These are phyloP conservation scores for Flexamia atlantica DNA, from an alignment of 2,888 invertebrate genomes.

Conservation along the genomic window DNA sequence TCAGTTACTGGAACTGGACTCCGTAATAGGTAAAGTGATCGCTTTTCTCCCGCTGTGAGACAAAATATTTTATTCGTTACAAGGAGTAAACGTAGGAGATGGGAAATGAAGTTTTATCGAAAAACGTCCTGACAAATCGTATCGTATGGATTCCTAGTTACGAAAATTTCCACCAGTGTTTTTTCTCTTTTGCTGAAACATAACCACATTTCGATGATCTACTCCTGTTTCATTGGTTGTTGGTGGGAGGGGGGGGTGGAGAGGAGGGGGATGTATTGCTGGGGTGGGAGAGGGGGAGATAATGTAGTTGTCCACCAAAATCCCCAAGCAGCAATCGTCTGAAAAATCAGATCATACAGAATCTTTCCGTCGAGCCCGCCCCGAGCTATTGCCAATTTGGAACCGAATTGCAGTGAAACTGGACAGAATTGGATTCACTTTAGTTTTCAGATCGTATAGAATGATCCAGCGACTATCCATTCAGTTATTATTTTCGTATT, in stretches of 20 bases:
- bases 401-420: conserved; percentile 24
- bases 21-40: too few relatives aligned
- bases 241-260: not conserved
- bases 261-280: too few relatives aligned
- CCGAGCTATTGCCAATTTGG: conserved; percentile 28
- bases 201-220: not conserved
- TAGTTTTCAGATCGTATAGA: not conserved
- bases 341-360: conserved; percentile 43
- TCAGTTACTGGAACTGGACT: too few relatives aligned
- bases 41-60: too few relatives aligned
- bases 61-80: too few relatives aligned
- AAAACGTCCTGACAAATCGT: too few relatives aligned
- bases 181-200: not conserved
- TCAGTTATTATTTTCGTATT: too few relatives aligned
- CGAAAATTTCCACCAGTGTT: too few relatives aligned
- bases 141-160: too few relatives aligned
- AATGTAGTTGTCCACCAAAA: conserved; percentile 33
- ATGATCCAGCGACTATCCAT: not conserved
- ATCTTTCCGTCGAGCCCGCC: not conserved
- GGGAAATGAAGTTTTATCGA: too few relatives aligned
- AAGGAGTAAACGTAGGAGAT: too few relatives aligned
- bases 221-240: not conserved
- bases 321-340: conserved; percentile 27
- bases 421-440: conserved; percentile 24
- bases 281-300: not conserved